Conservation (phyloP, 2,888 invertebrate species). For the Agapostemon virescens region DNA sequence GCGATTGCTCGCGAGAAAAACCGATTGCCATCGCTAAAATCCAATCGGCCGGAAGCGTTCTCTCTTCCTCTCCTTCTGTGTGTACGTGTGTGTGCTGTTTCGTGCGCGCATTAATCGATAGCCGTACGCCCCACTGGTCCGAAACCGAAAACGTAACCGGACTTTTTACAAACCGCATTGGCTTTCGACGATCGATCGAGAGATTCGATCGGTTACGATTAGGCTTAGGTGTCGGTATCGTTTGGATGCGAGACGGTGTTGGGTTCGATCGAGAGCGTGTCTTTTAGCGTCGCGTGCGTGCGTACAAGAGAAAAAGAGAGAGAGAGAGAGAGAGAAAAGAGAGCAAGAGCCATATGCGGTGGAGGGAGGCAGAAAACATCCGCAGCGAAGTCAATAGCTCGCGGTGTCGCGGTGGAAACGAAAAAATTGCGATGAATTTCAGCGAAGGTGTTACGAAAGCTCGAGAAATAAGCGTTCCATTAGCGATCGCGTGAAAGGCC, state of each 20-base stretch:
- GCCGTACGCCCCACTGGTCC: not conserved
- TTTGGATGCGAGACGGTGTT: not conserved
- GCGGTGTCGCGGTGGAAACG: not conserved
- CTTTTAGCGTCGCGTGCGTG: not conserved
- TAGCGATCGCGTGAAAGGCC: conserved; percentile 47
- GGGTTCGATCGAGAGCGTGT: not conserved
- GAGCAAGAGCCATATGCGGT: not conserved
- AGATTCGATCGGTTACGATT: too few species aligned
- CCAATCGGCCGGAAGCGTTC: too few species aligned
- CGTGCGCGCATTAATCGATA: conserved; percentile 27
- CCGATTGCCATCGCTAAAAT: conserved; percentile 15
- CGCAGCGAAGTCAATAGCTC: conserved; percentile 8
- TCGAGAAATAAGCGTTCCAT: conserved; percentile 48
- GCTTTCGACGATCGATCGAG: not conserved
- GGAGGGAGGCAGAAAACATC: not conserved
- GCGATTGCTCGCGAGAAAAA: conserved; percentile 25
- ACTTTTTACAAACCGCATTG: not conserved
- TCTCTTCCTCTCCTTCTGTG: too few species aligned
- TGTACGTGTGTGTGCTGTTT: too few species aligned
- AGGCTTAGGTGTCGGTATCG: too few species aligned
- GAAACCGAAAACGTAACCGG: not conserved
- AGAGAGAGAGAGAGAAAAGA: too few species aligned
- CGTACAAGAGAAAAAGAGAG: too few species aligned
- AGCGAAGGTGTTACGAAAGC: not conserved
- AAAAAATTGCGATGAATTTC: not conserved